Conservation (phyloP, 2,888 invertebrate species). For the Volucella zonaria region DNA sequence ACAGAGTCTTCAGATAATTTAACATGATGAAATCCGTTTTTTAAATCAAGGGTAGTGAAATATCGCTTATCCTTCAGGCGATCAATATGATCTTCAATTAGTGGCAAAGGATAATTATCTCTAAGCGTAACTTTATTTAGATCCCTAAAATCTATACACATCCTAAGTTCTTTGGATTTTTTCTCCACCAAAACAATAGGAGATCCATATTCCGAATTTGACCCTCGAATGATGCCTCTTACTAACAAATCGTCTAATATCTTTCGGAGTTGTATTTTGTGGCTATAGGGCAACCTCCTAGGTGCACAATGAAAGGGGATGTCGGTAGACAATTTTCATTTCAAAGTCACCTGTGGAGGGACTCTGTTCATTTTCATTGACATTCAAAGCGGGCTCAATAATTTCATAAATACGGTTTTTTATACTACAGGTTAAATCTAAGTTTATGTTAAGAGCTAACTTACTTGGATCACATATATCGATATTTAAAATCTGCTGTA, state of each 20-base stretch:
- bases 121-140: no score
- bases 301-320: conserved; percentile 25
- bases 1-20: no score
- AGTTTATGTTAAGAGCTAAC: neutral
- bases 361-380: neutral
- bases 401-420: neutral
- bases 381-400: neutral
- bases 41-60: neutral
- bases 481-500: neutral
- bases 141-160: no score
- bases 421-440: neutral
- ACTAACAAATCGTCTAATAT: no score
- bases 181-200: no score
- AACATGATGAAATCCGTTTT: neutral
- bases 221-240: no score
- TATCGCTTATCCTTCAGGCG: no score
- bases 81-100: no score
- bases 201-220: no score
- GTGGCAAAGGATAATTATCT: no score
- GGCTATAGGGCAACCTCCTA: conserved; percentile 9
- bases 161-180: no score
- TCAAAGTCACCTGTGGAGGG: conserved; percentile 4
- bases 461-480: neutral
- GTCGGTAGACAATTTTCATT: conserved; percentile 10
- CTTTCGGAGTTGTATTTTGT: no score